These are phyloP conservation scores for Cotesia congregata DNA, from an alignment of 2,888 invertebrate species.

Conservation along the genomic window DNA sequence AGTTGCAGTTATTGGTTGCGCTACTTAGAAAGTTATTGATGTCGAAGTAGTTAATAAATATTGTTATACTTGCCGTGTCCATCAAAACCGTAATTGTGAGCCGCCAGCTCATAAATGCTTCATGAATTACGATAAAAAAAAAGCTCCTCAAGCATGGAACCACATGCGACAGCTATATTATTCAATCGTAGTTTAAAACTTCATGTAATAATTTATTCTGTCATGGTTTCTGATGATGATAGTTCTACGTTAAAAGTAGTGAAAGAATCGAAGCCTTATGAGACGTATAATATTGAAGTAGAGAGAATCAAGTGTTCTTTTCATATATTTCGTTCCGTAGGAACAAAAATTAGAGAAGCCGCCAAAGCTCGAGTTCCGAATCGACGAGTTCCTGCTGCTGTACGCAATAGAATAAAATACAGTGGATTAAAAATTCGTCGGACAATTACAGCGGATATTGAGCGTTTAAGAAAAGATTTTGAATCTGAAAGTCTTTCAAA, in stretches of 20 bases:
- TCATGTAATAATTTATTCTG: not conserved
- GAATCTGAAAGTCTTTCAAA: not conserved
- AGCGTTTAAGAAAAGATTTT: not conserved
- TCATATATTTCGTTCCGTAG: not conserved
- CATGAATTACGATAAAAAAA: not conserved
- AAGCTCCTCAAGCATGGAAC: not conserved
- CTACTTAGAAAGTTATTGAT: constrained; percentile 42
- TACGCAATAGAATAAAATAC: not conserved
- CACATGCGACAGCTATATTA: not conserved
- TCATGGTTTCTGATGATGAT: not conserved
- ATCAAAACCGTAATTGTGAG: not conserved
- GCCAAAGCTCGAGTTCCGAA: not conserved
- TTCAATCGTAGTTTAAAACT: not conserved
- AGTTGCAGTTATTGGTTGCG: constrained; percentile 32
- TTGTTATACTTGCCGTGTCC: not conserved
- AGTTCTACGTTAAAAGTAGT: not conserved
- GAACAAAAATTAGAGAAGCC: not conserved
- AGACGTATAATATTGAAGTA: not conserved
- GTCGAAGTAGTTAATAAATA: not conserved
- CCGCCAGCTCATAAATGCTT: not conserved
- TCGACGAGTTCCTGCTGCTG: not conserved
- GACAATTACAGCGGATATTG: not conserved
- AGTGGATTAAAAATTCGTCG: not conserved
- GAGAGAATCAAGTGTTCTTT: not conserved
- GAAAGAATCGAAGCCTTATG: not conserved